Evolutionary conservation across 2,888 invertebrate species (phyloP).

Genomic region (Apomyelois bistriatella): DNA sequence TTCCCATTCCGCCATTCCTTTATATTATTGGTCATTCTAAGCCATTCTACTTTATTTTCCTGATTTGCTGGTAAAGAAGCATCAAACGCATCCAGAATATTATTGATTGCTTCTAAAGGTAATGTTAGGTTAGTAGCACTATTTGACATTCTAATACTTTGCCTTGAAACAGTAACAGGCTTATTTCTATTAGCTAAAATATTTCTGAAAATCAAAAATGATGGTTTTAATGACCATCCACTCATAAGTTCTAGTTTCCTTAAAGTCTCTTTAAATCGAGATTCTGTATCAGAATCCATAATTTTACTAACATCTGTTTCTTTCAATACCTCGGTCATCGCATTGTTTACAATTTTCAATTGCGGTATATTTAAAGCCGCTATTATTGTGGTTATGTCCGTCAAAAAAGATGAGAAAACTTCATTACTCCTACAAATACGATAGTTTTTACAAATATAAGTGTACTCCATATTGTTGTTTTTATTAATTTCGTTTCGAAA

Average conservation of each 20-base stretch:
- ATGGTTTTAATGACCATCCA: neutral
- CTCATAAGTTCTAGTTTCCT: neutral
- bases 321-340: neutral
- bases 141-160: neutral
- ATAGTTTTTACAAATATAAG: neutral
- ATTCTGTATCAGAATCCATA: neutral
- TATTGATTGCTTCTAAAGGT: neutral
- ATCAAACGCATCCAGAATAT: neutral
- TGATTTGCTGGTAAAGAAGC: neutral
- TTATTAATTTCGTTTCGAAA: neutral
- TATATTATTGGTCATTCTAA: neutral
- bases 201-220: neutral
- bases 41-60: neutral
- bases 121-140: neutral
- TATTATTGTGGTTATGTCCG: neutral
- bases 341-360: neutral
- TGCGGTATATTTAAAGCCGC: neutral
- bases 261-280: neutral
- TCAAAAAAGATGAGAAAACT: neutral
- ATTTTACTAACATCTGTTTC: neutral
- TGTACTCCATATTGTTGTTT: neutral
- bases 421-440: neutral
- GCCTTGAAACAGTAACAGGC: neutral
- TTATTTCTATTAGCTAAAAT: neutral
- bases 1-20: neutral